Evolutionary conservation across 2,888 invertebrate genomes (phyloP).

Genomic region (Tillus elongatus): DNA sequence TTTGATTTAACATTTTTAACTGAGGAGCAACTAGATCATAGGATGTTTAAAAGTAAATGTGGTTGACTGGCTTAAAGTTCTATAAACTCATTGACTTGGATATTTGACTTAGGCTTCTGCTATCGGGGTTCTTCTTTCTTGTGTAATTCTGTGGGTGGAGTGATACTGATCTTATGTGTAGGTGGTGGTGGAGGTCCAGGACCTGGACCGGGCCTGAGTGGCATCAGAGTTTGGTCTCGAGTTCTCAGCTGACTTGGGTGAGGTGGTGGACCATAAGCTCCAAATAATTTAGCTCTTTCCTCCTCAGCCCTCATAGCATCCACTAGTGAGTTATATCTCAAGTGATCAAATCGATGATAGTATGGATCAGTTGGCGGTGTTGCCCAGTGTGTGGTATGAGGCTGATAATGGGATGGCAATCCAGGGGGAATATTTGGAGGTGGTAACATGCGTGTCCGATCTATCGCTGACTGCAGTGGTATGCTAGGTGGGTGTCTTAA

Average conservation of each 20-base stretch:
- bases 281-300: slow-evolving; percentile 67
- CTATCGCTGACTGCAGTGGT: slow-evolving; percentile 43
- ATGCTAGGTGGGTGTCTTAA: slow-evolving; percentile 46
- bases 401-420: slow-evolving; percentile 42
- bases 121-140: slow-evolving; percentile 56
- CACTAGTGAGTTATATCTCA: slow-evolving; percentile 71
- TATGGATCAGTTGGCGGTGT: slow-evolving; percentile 40
- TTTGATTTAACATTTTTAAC: no score
- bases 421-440: slow-evolving; percentile 44
- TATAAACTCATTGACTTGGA: background rate
- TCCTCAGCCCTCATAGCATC: slow-evolving; percentile 72
- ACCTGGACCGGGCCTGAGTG: slow-evolving; percentile 46
- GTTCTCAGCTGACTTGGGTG: slow-evolving; percentile 41
- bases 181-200: slow-evolving; percentile 44
- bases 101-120: slow-evolving; percentile 23
- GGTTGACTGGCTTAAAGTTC: no score
- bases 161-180: slow-evolving; percentile 43
- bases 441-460: slow-evolving; percentile 39
- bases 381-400: slow-evolving; percentile 38
- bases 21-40: no score
- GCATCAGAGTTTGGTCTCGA: slow-evolving; percentile 48
- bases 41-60: no score
- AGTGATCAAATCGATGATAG: slow-evolving; percentile 55
- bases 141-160: slow-evolving; percentile 51
- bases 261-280: slow-evolving; percentile 48